phyloP scores from a whole-genome alignment of 2,797 vertebrate species.

The Furcifer pardalis region DNA sequence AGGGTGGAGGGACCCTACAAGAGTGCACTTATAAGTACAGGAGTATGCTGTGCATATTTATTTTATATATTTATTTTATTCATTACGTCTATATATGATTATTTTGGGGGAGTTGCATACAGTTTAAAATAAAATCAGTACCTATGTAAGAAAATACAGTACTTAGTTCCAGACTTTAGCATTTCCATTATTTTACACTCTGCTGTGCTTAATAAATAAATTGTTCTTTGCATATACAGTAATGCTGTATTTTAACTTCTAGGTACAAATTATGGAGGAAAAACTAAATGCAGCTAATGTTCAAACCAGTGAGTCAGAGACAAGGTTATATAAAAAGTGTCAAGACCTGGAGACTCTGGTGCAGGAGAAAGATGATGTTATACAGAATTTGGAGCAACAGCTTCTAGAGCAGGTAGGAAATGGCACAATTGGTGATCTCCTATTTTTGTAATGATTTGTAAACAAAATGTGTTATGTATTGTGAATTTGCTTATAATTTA shows the following conservation, averaged over 20 bases:
- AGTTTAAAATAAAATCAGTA: neutral
- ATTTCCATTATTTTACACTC: neutral
- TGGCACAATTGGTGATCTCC: slow-evolving; percentile 13
- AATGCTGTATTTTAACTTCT: slow-evolving; percentile 56
- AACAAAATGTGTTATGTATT: no score
- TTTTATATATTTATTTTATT: no score
- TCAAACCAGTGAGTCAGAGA: slow-evolving; percentile 89
- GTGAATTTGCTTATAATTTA: no score
- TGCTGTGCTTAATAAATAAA: slow-evolving; percentile 18
- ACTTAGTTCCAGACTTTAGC: slow-evolving; percentile 2
- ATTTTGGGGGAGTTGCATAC: neutral
- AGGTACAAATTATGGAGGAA: slow-evolving; percentile 98
- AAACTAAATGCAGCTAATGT: slow-evolving; percentile 89
- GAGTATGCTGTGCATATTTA: neutral
- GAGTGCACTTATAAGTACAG: neutral
- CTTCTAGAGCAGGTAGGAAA: slow-evolving; percentile 92
- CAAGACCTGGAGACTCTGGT: slow-evolving; percentile 88
- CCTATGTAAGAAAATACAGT: neutral
- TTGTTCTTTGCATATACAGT: slow-evolving; percentile 29
- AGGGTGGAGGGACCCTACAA: neutral
- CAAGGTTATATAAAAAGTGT: slow-evolving; percentile 86
- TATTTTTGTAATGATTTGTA: slow-evolving; percentile 15
- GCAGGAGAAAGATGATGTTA: slow-evolving; percentile 90
- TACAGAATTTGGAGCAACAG: slow-evolving; percentile 88
- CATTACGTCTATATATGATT: neutral